Evolutionary conservation across 37 sponge, comb jelly and placozoan genomes (phyloP).

Genomic region (Tethya wilhelma): DNA sequence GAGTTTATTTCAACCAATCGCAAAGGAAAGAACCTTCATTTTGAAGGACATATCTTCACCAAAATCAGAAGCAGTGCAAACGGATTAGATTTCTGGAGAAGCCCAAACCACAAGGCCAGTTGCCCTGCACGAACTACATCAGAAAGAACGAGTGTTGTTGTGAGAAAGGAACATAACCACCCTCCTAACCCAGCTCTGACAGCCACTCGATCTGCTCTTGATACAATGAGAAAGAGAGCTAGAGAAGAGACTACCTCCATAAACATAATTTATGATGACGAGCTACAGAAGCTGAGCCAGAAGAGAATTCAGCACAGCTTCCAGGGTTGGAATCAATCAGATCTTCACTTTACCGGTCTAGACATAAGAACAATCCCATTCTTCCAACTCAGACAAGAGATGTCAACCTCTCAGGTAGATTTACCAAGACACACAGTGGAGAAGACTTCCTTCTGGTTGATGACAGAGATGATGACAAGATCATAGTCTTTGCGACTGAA

Average conservation of each 20-base stretch:
- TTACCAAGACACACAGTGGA: slow-evolving; percentile 5
- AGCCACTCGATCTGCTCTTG: background rate
- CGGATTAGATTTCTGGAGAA: slow-evolving; percentile 6
- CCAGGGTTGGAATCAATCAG: slow-evolving; percentile 19
- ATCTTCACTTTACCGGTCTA: slow-evolving; percentile 12
- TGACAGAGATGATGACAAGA: slow-evolving; percentile 21
- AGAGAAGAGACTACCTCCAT: slow-evolving; percentile 25
- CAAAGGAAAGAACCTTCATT: background rate
- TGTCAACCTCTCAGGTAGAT: slow-evolving; percentile 19
- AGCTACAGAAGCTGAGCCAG: slow-evolving; percentile 4
- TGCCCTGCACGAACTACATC: slow-evolving; percentile 17
- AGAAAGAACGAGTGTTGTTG: slow-evolving; percentile 14
- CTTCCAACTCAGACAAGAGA: slow-evolving; percentile 25
- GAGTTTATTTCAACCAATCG: background rate
- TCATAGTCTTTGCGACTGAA: slow-evolving; percentile 24
- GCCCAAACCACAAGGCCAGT: slow-evolving; percentile 19
- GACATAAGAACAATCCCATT: slow-evolving; percentile 13
- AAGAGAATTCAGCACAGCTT: slow-evolving; percentile 4
- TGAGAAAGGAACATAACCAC: too few relatives aligned
- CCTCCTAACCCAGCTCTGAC: slow-evolving; percentile 21
- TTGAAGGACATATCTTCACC: background rate
- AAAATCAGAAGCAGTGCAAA: slow-evolving; percentile 4
- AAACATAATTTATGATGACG: slow-evolving; percentile 15
- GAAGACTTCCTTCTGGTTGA: slow-evolving; percentile 30
- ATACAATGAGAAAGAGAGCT: slow-evolving; percentile 16